Evolutionary conservation across 1,140 invertebrate species (phyloP).

Genomic region (Drosophila gunungcola): DNA sequence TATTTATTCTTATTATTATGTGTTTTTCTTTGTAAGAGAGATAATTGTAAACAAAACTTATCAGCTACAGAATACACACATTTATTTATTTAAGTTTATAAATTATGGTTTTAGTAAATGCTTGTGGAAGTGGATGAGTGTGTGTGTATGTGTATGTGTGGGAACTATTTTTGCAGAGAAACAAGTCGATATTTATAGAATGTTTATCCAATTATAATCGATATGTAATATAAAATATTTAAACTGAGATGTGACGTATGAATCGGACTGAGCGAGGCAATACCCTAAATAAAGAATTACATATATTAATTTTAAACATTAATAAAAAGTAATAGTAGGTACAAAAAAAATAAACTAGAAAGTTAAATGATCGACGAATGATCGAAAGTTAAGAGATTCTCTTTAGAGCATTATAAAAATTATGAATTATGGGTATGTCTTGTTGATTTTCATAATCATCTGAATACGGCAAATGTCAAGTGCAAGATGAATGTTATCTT

Average conservation of each 20-base stretch:
- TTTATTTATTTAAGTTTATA: slow-evolving; percentile 14
- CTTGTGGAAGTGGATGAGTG: neutral
- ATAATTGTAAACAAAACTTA: neutral
- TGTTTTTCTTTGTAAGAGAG: neutral
- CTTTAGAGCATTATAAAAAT: too few relatives aligned
- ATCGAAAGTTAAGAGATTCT: too few relatives aligned
- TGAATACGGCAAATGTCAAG: too few relatives aligned
- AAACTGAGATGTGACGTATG: slow-evolving; percentile 34
- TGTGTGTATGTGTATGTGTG: neutral
- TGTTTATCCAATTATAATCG: slow-evolving; percentile 52
- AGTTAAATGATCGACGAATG: too few relatives aligned
- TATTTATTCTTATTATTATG: neutral
- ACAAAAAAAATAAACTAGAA: too few relatives aligned
- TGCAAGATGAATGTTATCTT: too few relatives aligned
- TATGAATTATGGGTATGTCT: too few relatives aligned
- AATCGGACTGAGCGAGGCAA: neutral
- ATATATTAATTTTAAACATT: too few relatives aligned
- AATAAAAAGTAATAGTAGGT: too few relatives aligned
- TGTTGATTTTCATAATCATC: too few relatives aligned
- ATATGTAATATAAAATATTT: slow-evolving; percentile 29
- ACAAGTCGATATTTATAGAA: slow-evolving; percentile 51
- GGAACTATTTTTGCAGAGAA: slow-evolving; percentile 6
- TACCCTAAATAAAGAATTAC: neutral
- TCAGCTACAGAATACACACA: neutral
- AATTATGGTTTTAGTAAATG: neutral